Percentiles rank a stretch among this genome's conserved stretches.
Conservation (phyloP, 2,797 vertebrate species). For the Poeciliopsis gracilis region DNA sequence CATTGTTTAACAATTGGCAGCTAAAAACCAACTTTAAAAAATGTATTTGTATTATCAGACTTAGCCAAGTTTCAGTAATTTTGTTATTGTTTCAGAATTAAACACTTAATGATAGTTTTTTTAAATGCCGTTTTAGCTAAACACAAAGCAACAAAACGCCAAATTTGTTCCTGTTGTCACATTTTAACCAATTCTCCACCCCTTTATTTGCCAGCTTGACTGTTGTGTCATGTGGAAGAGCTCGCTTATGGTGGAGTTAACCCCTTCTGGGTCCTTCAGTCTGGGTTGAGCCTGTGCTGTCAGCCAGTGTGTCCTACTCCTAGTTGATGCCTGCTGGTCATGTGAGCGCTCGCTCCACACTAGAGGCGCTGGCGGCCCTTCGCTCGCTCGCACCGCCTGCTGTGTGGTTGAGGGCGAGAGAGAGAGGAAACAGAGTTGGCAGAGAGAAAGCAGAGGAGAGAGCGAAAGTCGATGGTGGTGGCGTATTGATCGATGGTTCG, state of each 20-base stretch:
- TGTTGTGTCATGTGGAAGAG: conserved; percentile 93
- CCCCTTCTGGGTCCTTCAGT: conserved; percentile 99
- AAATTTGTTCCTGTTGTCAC: conserved; percentile 82
- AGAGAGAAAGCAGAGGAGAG: conserved; percentile 81
- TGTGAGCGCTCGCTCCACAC: conserved; percentile 80
- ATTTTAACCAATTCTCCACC: conserved; percentile 99
- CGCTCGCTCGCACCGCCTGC: conserved; percentile 72
- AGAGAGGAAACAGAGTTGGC: conserved; percentile 80
- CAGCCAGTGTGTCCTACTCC: conserved; percentile 90
- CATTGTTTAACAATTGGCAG: conserved; percentile 34
- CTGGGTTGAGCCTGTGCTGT: conserved; percentile 98
- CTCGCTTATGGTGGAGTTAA: conserved; percentile 99
- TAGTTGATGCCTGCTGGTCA: conserved; percentile 83
- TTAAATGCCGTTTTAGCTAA: conserved; percentile 49
- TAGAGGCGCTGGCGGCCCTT: conserved; percentile 77
- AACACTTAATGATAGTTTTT: conserved; percentile 43
- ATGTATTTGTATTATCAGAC: conserved; percentile 2
- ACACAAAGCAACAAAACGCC: conserved; percentile 55
- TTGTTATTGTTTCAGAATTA: neutral
- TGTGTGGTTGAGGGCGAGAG: conserved; percentile 77
- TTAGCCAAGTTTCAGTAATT: conserved; percentile 19
- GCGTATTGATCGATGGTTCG: conserved; percentile 84
- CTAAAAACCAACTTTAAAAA: conserved; percentile 33
- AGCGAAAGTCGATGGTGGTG: conserved; percentile 80
- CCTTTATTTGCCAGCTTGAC: conserved; percentile 99